phyloP scores from a whole-genome alignment of 2,888 invertebrate genomes.

The Polydesmus complanatus region DNA sequence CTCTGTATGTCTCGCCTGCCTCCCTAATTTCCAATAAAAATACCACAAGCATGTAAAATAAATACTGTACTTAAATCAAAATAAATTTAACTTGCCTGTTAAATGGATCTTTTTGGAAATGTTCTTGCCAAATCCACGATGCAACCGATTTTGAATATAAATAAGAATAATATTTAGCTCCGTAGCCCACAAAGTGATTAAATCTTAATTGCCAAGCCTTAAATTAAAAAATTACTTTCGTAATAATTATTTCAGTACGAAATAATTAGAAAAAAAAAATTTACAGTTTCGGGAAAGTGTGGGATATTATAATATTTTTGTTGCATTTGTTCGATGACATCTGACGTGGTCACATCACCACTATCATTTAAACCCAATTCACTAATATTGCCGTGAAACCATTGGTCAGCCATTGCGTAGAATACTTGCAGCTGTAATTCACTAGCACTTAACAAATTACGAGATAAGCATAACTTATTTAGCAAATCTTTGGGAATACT shows the following conservation, averaged over 20 bases:
- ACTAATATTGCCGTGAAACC: constrained; percentile 57
- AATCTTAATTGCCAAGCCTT: constrained; percentile 92
- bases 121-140: constrained; percentile 78
- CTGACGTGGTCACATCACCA: constrained; percentile 43
- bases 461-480: constrained; percentile 64
- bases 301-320: constrained; percentile 70
- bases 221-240: too few species aligned
- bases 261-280: too few species aligned
- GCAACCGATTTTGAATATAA: constrained; percentile 86
- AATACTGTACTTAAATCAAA: background rate
- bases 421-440: constrained; percentile 79
- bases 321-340: constrained; percentile 61
- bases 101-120: constrained; percentile 66
- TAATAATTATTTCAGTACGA: too few species aligned
- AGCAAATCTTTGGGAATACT: constrained; percentile 66
- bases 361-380: constrained; percentile 24
- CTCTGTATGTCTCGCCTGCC: constrained; percentile 65
- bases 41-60: background rate
- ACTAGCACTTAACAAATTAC: constrained; percentile 73
- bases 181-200: constrained; percentile 93
- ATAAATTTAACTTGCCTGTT: constrained; percentile 22
- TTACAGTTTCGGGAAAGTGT: constrained; percentile 69
- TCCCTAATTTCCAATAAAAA: constrained; percentile 33
- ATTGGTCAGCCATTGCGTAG: constrained; percentile 82
- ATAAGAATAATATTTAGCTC: constrained; percentile 97